These are phyloP conservation scores for Drosophila rubida DNA, from an alignment of 2,888 invertebrate genomes.

Conservation along the genomic window DNA sequence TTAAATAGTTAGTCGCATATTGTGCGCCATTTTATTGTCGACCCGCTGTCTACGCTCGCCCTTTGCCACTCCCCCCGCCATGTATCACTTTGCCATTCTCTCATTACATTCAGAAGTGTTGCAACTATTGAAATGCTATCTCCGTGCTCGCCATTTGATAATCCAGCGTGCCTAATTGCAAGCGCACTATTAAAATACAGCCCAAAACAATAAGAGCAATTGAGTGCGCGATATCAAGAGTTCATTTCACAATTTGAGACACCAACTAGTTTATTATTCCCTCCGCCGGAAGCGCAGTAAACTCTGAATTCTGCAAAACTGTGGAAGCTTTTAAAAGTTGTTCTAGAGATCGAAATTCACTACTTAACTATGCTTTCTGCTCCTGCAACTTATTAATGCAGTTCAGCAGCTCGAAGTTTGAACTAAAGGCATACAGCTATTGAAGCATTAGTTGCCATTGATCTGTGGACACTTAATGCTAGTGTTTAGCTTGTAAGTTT, in stretches of 20 bases:
- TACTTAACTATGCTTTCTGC: background rate
- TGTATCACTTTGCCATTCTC: conserved; percentile 10
- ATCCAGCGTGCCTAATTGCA: conserved; percentile 33
- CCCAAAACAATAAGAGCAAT: background rate
- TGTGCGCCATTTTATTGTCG: conserved; percentile 49
- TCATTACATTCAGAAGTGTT: conserved; percentile 7
- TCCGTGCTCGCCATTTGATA: conserved; percentile 11
- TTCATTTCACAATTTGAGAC: background rate
- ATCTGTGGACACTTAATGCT: too few species aligned
- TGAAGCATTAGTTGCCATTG: too few species aligned
- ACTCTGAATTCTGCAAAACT: too few species aligned
- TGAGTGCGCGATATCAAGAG: background rate
- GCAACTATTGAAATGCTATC: conserved; percentile 12
- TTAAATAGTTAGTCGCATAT: conserved; percentile 45
- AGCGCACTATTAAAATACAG: conserved; percentile 7
- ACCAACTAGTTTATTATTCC: background rate
- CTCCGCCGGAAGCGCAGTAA: background rate
- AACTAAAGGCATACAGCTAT: too few species aligned
- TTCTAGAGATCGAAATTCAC: background rate
- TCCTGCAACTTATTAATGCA: too few species aligned
- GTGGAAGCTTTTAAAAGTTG: background rate
- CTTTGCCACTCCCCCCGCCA: background rate
- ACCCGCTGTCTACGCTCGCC: conserved; percentile 15
- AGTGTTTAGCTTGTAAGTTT: too few species aligned
- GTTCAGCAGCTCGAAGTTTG: too few species aligned